Conservation (phyloP, 2,797 vertebrate species). For the Carcharodon carcharias region DNA sequence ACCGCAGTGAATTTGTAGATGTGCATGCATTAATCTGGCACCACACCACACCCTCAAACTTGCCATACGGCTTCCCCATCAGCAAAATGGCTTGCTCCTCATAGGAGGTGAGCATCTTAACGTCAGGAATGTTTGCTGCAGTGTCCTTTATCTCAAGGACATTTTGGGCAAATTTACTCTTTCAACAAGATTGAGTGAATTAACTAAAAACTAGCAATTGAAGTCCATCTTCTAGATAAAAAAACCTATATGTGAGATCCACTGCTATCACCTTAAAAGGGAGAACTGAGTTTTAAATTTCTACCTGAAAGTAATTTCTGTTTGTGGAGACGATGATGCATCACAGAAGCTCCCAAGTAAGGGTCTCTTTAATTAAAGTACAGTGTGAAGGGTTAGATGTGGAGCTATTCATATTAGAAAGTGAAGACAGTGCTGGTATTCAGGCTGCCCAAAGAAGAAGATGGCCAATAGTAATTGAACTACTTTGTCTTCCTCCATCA, state of each 20-base stretch:
- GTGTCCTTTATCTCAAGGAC: too few species aligned
- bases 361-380: background rate
- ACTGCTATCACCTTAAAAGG: background rate
- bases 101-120: background rate
- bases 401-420: background rate
- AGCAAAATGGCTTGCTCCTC: background rate
- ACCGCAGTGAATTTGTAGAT: background rate
- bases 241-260: background rate
- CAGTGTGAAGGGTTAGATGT: background rate
- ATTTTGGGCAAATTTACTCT: background rate
- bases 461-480: background rate
- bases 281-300: background rate
- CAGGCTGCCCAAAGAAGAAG: background rate
- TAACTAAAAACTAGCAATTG: background rate
- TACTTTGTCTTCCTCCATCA: background rate
- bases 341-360: background rate
- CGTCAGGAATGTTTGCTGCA: background rate
- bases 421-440: background rate
- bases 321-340: background rate
- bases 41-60: background rate
- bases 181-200: background rate
- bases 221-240: background rate
- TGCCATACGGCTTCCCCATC: background rate
- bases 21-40: background rate
- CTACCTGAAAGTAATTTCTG: background rate